Evolutionary conservation across 2,888 invertebrate species (phyloP), one percentile per base, ranked within the genome.

Genomic region (Microplitis deprimator): DNA sequence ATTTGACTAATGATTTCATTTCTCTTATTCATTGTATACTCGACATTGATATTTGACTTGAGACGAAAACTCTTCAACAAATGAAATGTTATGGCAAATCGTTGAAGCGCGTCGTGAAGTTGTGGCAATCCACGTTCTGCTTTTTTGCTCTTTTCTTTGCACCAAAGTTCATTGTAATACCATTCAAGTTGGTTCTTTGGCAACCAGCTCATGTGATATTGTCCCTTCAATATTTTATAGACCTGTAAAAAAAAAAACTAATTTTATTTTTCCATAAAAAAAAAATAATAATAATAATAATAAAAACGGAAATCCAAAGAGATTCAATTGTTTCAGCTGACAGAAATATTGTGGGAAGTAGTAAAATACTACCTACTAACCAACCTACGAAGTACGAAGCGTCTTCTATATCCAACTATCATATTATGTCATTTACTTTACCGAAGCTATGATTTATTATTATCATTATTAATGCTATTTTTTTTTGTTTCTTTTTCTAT

Each of bases 81-180:
- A 75, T 91, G 88, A 76, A 92, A 90, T n/a, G 91, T 91, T 8
- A 91, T 89, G 29, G 91, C 91, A 84, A 91, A 91, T 84, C 89
- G 89, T 81, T 91, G 90, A n/a, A 92, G 88, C 2, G 90, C 88
- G 62, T 90, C 91, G 90, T 93, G 92, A 62, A 94, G 91, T 82
- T 91, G 91, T 73, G 93, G 92, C 84, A 93, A 91, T 77, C 92
- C 89, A 80, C 90, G 91, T 80, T 90, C 88, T 77, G 93, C 92
- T 92, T 94, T 90, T 77, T 86, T 87, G 67, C 87, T 87, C 80
- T 90, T 90, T 79, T 90, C 89, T 62, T 89, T 84, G 76, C 91
- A 90, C 85, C 86, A 87, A 75, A 90, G 84, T 71, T 89, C 85
- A 59, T 85, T 84, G 75, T 86, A 84, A 80, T 90, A 91, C 90